Evolutionary conservation across 2,113 vertebrate species (phyloP).

Genomic region (Tonatia bakeri): DNA sequence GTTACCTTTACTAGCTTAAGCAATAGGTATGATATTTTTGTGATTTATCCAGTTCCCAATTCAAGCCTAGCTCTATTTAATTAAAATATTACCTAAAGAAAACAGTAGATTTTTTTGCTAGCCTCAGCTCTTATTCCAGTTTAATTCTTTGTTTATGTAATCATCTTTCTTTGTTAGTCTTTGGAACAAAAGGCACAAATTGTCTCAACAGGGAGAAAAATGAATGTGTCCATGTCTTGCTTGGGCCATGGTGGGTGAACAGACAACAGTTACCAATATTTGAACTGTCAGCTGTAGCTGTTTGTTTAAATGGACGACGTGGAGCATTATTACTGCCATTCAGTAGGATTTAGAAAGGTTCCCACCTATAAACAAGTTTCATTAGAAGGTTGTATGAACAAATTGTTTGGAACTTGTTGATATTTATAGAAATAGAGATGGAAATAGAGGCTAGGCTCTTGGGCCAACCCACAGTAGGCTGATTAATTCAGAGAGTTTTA

Average conservation of each 20-base stretch:
- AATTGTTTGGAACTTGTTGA: background rate
- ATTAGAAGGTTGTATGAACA: background rate
- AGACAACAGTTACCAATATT: background rate
- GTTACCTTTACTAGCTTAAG: background rate
- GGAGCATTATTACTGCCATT: background rate
- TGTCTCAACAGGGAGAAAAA: background rate
- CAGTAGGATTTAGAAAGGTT: background rate
- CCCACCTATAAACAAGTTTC: background rate
- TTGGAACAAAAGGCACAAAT: background rate
- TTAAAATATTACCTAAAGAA: constrained; percentile 22
- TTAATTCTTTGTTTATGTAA: background rate
- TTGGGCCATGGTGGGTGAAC: background rate
- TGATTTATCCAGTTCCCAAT: background rate
- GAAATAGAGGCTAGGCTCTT: background rate
- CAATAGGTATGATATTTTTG: background rate
- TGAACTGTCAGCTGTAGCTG: rapidly evolving
- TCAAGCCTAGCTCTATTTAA: background rate
- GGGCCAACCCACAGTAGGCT: background rate
- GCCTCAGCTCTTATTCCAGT: background rate
- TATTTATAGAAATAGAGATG: background rate
- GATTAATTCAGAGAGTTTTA: background rate
- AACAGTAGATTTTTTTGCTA: background rate
- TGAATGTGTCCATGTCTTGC: background rate
- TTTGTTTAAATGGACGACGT: background rate
- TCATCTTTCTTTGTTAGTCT: constrained; percentile 13